phyloP scores from a whole-genome alignment of 2,888 invertebrate genomes.

The Lasioglossum marginatum region DNA sequence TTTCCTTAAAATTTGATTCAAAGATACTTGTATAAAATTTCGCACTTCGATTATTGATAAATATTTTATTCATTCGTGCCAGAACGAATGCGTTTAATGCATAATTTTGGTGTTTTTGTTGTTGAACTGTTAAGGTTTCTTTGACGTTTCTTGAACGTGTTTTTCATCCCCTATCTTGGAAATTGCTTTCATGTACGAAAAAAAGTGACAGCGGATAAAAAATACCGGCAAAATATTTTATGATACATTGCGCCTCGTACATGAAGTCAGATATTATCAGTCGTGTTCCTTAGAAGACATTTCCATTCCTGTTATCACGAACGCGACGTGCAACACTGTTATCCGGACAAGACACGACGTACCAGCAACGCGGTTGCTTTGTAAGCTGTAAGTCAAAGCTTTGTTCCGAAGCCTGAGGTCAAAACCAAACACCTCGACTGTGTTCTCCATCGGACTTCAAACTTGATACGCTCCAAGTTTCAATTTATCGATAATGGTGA shows the following conservation, averaged over 20 bases:
- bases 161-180: neutral
- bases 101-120: neutral
- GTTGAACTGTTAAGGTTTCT: neutral
- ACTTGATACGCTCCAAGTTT: neutral
- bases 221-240: neutral
- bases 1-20: too few species aligned
- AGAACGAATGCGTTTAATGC: neutral
- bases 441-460: neutral
- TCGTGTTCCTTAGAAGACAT: neutral
- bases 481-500: neutral
- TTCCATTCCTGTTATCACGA: neutral
- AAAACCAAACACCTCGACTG: neutral
- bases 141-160: neutral
- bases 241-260: neutral
- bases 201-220: neutral
- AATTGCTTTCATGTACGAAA: neutral
- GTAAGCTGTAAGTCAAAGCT: constrained; percentile 24
- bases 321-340: constrained; percentile 30
- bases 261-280: neutral
- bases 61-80: neutral
- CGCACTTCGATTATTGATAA: too few species aligned
- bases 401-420: too few species aligned
- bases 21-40: too few species aligned
- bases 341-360: constrained; percentile 28
- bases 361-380: constrained; percentile 16